Conservation (phyloP, 2,888 invertebrate genomes). For the Arenicola marina region DNA sequence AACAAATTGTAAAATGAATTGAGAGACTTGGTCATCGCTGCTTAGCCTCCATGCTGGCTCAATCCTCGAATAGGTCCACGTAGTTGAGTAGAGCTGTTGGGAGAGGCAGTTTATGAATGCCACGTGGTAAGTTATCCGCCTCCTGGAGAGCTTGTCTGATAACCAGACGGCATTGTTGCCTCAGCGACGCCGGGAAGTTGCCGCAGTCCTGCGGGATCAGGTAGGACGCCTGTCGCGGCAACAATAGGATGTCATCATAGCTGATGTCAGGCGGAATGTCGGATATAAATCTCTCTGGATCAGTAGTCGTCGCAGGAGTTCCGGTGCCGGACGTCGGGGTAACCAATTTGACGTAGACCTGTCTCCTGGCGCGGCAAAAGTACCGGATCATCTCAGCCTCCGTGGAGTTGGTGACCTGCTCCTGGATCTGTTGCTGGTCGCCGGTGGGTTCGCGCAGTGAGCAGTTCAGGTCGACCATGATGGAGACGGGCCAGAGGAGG, state of each 20-base stretch:
- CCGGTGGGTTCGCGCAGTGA: background rate
- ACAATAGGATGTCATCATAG: slow-evolving; percentile 5
- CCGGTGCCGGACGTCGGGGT: background rate
- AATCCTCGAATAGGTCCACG: slow-evolving; percentile 1
- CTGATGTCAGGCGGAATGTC: background rate
- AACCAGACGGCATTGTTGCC: slow-evolving; percentile 4
- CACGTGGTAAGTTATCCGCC: background rate
- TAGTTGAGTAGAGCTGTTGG: background rate
- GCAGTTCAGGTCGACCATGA: slow-evolving; percentile 1
- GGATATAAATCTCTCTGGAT: too few relatives aligned
- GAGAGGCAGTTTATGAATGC: background rate
- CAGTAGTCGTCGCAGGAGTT: too few relatives aligned
- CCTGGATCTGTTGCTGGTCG: too few relatives aligned
- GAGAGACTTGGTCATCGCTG: too few relatives aligned
- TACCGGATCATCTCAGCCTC: slow-evolving; percentile 7
- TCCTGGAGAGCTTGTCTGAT: slow-evolving; percentile 1
- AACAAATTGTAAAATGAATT: too few relatives aligned
- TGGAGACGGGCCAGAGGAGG: slow-evolving; percentile 8
- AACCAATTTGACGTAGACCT: background rate
- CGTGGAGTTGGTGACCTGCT: background rate
- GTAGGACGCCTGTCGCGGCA: background rate
- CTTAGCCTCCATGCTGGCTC: too few relatives aligned
- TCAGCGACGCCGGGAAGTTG: background rate
- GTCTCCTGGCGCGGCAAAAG: slow-evolving; percentile 4
- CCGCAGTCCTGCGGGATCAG: background rate